Percentiles rank a stretch among this genome's conserved stretches.
Evolutionary conservation across 2,797 vertebrate species (phyloP).

Genomic region (Myotis planiceps): DNA sequence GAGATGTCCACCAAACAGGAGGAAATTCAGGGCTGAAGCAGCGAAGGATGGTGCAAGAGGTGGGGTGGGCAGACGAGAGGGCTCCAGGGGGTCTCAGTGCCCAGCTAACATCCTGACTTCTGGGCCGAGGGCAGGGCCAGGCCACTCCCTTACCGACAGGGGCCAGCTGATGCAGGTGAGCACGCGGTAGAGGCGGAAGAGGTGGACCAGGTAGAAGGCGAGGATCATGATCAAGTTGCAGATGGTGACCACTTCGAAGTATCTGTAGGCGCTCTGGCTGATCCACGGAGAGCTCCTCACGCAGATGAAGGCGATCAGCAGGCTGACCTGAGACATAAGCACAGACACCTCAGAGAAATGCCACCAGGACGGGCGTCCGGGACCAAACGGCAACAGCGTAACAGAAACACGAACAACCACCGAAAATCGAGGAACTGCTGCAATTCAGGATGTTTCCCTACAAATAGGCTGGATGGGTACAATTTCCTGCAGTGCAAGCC

Average conservation of each 20-base stretch:
- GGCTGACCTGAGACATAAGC: constrained; percentile 86
- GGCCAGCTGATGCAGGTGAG: constrained; percentile 96
- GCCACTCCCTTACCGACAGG: constrained; percentile 89
- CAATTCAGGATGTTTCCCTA: neutral
- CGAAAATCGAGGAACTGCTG: fast-evolving
- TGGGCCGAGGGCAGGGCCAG: fast-evolving
- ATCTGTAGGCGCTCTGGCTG: constrained; percentile 89
- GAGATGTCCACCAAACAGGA: neutral
- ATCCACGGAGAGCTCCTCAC: constrained; percentile 86
- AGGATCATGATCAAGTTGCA: constrained; percentile 94
- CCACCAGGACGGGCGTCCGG: fast-evolving
- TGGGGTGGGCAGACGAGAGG: neutral
- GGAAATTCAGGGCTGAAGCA: neutral
- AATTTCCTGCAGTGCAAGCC: neutral
- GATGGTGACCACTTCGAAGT: constrained; percentile 93
- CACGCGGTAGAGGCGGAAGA: constrained; percentile 91
- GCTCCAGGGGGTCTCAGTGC: fast-evolving
- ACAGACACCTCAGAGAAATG: neutral
- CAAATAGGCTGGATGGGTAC: neutral
- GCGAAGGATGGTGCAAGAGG: neutral
- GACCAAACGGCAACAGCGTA: neutral
- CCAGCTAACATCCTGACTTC: fast-evolving
- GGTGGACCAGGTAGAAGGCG: constrained; percentile 92
- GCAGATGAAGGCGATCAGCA: constrained; percentile 93
- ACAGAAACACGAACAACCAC: neutral